phyloP scores from a whole-genome alignment of 1,140 invertebrate species.

The Drosophila gunungcola region DNA sequence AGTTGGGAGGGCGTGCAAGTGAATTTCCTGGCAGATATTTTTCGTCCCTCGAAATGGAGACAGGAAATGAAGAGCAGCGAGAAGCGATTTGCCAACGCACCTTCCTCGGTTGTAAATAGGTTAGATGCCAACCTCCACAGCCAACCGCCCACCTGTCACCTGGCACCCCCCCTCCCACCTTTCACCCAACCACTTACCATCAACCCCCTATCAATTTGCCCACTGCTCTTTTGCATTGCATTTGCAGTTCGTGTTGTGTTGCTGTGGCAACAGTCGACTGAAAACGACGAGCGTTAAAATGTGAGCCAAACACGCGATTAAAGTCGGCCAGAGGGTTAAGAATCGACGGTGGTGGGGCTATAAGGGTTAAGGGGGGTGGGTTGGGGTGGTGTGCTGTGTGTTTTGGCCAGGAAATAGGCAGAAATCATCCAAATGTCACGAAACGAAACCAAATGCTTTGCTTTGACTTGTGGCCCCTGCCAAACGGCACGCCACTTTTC shows the following conservation, averaged over 20 bases:
- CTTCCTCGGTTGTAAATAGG: constrained; percentile 10
- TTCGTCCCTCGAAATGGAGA: constrained; percentile 24
- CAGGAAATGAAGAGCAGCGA: constrained; percentile 42
- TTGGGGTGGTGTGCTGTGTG: neutral
- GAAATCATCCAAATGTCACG: constrained; percentile 79
- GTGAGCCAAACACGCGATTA: constrained; percentile 76
- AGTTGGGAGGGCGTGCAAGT: constrained; percentile 1
- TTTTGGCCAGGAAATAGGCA: constrained; percentile 68
- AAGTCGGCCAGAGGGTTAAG: constrained; percentile 32
- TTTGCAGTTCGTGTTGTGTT: constrained; percentile 49
- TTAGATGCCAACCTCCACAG: neutral
- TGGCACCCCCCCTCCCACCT: neutral
- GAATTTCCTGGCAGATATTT: constrained; percentile 33
- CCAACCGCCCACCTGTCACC: neutral
- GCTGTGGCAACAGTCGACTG: constrained; percentile 63
- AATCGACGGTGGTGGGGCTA: neutral
- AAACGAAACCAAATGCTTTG: constrained; percentile 64
- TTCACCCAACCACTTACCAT: neutral
- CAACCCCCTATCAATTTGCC: neutral
- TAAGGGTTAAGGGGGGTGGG: neutral
- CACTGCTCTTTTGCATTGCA: constrained; percentile 36
- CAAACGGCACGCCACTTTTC: constrained; percentile 24
- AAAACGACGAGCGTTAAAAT: constrained; percentile 68
- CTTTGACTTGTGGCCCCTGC: constrained; percentile 41
- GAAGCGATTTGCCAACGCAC: constrained; percentile 35